phyloP scores from a whole-genome alignment of 1,140 invertebrate genomes.

The Heliconius nattereri region DNA sequence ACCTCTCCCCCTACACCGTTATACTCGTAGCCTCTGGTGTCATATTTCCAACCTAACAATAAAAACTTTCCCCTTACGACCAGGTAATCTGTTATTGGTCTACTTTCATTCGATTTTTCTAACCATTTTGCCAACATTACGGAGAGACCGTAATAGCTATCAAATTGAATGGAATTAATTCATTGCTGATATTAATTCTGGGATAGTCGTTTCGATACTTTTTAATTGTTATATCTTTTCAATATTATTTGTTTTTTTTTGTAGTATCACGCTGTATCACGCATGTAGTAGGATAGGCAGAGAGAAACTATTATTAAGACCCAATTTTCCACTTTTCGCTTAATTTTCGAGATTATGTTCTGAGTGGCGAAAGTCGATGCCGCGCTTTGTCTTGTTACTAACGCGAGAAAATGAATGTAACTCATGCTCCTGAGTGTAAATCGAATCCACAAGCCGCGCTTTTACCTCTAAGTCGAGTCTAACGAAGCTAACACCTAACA shows the following conservation, averaged over 20 bases:
- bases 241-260: not conserved
- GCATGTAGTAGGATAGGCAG: too few species aligned
- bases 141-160: not conserved
- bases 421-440: not conserved
- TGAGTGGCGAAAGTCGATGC: too few species aligned
- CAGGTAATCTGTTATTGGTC: slow-evolving; percentile 3
- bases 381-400: too few species aligned
- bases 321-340: too few species aligned
- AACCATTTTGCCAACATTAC: not conserved
- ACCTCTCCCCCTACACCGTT: too few species aligned
- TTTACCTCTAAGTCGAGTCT: too few species aligned
- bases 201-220: not conserved
- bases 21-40: not conserved
- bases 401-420: too few species aligned
- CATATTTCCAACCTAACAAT: not conserved
- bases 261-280: too few species aligned
- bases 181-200: not conserved
- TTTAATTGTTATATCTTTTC: not conserved
- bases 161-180: slow-evolving; percentile 7
- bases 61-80: not conserved
- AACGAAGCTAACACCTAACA: too few species aligned
- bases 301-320: too few species aligned
- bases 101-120: slow-evolving; percentile 5
- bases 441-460: not conserved
- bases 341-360: too few species aligned